These are phyloP conservation scores for Conus betulinus DNA, from an alignment of 1,140 invertebrate species.

Conservation along the genomic window DNA sequence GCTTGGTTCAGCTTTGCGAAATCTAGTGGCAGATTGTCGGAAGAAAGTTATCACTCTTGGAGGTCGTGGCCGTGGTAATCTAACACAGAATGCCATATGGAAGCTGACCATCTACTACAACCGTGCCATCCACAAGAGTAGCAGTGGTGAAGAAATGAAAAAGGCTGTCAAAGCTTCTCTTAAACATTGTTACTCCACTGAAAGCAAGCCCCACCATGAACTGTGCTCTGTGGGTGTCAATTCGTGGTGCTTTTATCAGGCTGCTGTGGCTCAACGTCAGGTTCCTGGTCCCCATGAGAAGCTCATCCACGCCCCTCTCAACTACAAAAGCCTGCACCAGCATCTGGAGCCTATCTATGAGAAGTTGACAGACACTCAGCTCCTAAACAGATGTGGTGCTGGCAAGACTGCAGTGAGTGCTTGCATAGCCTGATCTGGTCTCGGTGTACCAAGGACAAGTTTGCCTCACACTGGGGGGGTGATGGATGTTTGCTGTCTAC, in stretches of 20 bases:
- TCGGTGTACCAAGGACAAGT: neutral
- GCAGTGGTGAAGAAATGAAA: constrained; percentile 2
- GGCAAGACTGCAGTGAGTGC: neutral
- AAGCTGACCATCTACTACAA: constrained; percentile 31
- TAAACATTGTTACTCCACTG: constrained; percentile 20
- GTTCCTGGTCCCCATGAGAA: neutral
- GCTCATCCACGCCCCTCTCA: neutral
- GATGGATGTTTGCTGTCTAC: neutral
- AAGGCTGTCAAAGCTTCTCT: constrained; percentile 23
- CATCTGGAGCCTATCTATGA: constrained; percentile 15
- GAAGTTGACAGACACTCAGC: neutral
- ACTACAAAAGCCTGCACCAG: neutral
- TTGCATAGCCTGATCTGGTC: constrained; percentile 1
- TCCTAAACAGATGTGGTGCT: neutral
- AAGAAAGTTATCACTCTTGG: constrained; percentile 27
- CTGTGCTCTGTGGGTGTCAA: neutral
- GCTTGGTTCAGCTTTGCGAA: constrained; percentile 29
- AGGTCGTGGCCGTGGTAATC: constrained; percentile 23
- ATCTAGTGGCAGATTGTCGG: constrained; percentile 23
- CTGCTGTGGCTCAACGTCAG: neutral
- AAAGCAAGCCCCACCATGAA: constrained; percentile 27
- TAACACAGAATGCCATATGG: constrained; percentile 16
- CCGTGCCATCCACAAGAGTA: constrained; percentile 10
- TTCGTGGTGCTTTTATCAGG: constrained; percentile 35
- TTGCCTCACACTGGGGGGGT: neutral